Evolutionary conservation across 1,140 invertebrate genomes (phyloP).

Genomic region (Holcopasites calliopsidis): DNA sequence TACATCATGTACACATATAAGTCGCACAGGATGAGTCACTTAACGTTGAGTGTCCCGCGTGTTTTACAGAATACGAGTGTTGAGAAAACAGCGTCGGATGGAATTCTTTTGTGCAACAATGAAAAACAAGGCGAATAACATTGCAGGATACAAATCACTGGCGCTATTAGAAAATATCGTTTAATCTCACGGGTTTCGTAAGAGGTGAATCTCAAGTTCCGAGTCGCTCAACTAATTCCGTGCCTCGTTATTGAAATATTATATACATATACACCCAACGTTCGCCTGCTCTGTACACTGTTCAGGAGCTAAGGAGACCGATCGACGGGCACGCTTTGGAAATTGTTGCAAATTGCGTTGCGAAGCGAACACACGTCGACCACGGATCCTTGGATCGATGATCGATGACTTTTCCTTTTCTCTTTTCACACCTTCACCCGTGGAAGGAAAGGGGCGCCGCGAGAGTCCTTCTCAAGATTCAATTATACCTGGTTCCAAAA

Average conservation of each 20-base stretch:
- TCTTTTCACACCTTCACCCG: conserved; percentile 46
- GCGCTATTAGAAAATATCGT: background rate
- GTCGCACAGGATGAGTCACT: conserved; percentile 12
- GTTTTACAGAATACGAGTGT: background rate
- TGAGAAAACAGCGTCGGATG: background rate
- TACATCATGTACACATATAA: conserved; percentile 29
- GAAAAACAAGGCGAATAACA: background rate
- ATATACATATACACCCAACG: conserved; percentile 17
- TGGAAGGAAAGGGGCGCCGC: conserved; percentile 31
- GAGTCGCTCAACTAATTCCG: background rate
- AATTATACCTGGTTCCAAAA: conserved; percentile 78
- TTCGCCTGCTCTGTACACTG: background rate
- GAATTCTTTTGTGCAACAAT: background rate
- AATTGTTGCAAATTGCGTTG: conserved; percentile 10
- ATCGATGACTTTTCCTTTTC: conserved; percentile 34
- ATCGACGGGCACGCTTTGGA: conserved; percentile 27
- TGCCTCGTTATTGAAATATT: too few species aligned
- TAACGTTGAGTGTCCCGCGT: background rate
- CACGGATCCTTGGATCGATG: conserved; percentile 41
- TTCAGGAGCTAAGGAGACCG: conserved; percentile 46
- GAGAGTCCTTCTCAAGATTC: conserved; percentile 62
- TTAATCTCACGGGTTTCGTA: background rate
- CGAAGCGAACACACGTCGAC: conserved; percentile 2
- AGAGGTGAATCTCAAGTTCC: background rate
- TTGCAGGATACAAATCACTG: background rate